These are phyloP conservation scores for Mungos mungo DNA, from an alignment of 2,113 vertebrate genomes.

Conservation along the genomic window DNA sequence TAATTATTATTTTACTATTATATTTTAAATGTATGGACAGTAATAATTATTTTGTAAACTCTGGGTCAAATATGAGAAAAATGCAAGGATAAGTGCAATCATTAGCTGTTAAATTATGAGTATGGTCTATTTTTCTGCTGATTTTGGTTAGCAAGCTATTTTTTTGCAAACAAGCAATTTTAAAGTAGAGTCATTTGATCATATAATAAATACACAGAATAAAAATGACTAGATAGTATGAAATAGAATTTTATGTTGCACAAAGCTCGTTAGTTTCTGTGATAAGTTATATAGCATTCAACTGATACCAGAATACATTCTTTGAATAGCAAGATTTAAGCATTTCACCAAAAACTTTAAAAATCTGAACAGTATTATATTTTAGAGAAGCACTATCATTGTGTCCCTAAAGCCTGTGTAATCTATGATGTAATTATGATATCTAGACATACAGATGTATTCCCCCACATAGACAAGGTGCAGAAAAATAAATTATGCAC, in stretches of 20 bases:
- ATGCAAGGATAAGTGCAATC: not conserved
- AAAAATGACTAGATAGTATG: not conserved
- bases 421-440: not conserved
- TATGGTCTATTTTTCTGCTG: not conserved
- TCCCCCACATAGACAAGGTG: not conserved
- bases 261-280: conserved; percentile 37
- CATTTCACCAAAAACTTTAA: conserved; percentile 32
- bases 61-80: not conserved
- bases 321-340: not conserved
- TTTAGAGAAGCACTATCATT: not conserved
- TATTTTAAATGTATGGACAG: not conserved
- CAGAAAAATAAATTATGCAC: not conserved
- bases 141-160: not conserved
- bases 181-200: not conserved
- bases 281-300: not conserved
- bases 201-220: not conserved
- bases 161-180: not conserved
- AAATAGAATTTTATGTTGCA: conserved; percentile 31
- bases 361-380: not conserved
- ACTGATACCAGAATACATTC: not conserved
- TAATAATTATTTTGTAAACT: not conserved
- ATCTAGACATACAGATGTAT: not conserved
- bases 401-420: not conserved
- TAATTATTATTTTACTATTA: not conserved
- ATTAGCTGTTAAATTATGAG: not conserved